Conservation (phyloP, 2,113 vertebrate genomes). For the Pterocles gutturalis region DNA sequence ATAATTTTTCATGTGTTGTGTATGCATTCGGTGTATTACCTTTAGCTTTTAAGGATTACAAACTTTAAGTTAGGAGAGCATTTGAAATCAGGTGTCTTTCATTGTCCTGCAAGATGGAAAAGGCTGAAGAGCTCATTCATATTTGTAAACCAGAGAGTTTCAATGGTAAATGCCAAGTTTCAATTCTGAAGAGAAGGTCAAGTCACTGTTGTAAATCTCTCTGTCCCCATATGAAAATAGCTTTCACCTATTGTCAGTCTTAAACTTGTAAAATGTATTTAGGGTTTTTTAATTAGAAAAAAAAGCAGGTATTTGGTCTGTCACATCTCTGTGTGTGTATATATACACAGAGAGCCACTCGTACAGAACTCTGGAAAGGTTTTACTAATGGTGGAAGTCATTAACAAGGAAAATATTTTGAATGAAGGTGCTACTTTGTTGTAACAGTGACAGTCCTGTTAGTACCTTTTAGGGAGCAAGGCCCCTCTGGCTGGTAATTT, state of each 20-base stretch:
- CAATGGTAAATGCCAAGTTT: not conserved
- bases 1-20: not conserved
- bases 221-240: not conserved
- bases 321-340: fast-evolving
- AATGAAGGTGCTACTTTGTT: constrained; percentile 28
- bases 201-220: not conserved
- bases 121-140: not conserved
- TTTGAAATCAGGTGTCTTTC: not conserved
- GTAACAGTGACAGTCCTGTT: not conserved
- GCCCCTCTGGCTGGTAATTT: not conserved
- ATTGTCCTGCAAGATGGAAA: not conserved
- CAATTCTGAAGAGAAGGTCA: not conserved
- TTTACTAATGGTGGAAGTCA: not conserved
- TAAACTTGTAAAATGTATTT: not conserved
- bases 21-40: not conserved
- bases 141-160: not conserved
- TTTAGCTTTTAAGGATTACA: not conserved
- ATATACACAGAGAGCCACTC: not conserved
- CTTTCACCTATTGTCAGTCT: not conserved
- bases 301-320: not conserved
- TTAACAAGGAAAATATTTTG: constrained; percentile 49
- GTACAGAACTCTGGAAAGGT: not conserved
- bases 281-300: not conserved
- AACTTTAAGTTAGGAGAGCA: not conserved
- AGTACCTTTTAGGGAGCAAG: constrained; percentile 6